Conservation (phyloP, 2,888 invertebrate species). For the Eumerus sabulonum region DNA sequence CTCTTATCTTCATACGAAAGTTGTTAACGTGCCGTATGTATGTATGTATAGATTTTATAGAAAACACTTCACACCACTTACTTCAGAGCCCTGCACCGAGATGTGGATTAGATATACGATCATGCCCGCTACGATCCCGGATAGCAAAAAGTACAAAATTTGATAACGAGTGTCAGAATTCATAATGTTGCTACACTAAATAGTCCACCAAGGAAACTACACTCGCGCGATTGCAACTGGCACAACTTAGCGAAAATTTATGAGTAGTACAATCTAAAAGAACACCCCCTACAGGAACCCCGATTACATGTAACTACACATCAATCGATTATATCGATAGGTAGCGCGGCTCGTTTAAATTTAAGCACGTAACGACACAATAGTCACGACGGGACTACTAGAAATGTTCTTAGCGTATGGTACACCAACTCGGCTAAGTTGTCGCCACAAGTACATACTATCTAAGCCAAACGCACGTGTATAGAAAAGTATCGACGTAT, state of each 20-base stretch:
- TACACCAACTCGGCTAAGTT: too few species aligned
- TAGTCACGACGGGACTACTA: too few species aligned
- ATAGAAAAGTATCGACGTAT: conserved; percentile 50
- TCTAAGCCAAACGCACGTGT: background rate
- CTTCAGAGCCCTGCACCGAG: conserved; percentile 70
- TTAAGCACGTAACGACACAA: conserved; percentile 13
- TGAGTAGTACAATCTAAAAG: background rate
- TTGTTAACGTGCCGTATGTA: too few species aligned
- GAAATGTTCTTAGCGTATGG: conserved; percentile 27
- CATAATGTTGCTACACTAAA: conserved; percentile 11
- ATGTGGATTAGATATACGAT: conserved; percentile 75
- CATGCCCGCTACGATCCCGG: conserved; percentile 75
- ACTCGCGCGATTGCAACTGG: too few species aligned
- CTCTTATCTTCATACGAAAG: too few species aligned
- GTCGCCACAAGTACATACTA: too few species aligned
- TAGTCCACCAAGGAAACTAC: background rate
- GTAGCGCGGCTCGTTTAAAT: conserved; percentile 33
- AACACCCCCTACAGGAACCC: background rate
- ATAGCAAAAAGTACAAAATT: conserved; percentile 75
- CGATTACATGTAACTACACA: conserved; percentile 35
- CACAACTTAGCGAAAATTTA: too few species aligned
- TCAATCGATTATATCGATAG: conserved; percentile 55
- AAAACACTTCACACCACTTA: conserved; percentile 73
- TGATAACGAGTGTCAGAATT: conserved; percentile 74
- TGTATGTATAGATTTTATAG: too few species aligned